phyloP scores from a whole-genome alignment of 2,113 vertebrate genomes.

The Rattus rattus region DNA sequence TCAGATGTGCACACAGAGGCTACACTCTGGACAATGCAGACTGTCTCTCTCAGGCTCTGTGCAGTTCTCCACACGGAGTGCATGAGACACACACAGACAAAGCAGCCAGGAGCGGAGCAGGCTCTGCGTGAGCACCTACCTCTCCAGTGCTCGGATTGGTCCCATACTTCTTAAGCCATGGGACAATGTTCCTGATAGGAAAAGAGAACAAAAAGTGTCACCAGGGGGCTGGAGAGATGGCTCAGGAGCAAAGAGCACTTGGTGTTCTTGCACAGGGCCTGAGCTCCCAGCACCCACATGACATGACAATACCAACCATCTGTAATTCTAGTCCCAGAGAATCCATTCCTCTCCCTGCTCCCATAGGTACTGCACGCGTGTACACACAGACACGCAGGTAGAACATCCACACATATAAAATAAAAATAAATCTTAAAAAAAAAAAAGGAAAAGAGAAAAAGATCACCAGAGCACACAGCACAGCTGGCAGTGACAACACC shows the following conservation, averaged over 20 bases:
- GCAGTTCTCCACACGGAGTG: not conserved
- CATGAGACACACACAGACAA: not conserved
- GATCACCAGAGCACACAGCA: too few species aligned
- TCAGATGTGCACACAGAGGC: fast-evolving
- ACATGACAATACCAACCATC: not conserved
- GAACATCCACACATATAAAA: not conserved
- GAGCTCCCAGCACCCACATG: not conserved
- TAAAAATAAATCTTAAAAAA: not conserved
- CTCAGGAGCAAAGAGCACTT: not conserved
- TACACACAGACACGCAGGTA: not conserved
- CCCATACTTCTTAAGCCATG: conserved; percentile 98
- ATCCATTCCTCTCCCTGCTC: not conserved
- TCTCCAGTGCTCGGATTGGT: conserved; percentile 96
- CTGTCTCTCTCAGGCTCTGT: not conserved
- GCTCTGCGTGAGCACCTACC: conserved; percentile 84
- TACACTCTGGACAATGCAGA: not conserved
- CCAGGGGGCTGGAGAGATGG: not conserved
- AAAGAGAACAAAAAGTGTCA: not conserved
- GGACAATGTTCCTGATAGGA: conserved; percentile 93
- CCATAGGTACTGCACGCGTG: not conserved
- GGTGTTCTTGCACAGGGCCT: not conserved
- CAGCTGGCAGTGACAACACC: not conserved
- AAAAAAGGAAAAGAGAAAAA: not conserved
- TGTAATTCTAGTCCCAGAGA: not conserved
- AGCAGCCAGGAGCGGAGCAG: not conserved